A percentile compares a stretch with the other conserved stretches of the same genome.
Evolutionary conservation across 53 echinoderm and acorn worm genomes (phyloP).

Genomic region (Actinopyga echinites): DNA sequence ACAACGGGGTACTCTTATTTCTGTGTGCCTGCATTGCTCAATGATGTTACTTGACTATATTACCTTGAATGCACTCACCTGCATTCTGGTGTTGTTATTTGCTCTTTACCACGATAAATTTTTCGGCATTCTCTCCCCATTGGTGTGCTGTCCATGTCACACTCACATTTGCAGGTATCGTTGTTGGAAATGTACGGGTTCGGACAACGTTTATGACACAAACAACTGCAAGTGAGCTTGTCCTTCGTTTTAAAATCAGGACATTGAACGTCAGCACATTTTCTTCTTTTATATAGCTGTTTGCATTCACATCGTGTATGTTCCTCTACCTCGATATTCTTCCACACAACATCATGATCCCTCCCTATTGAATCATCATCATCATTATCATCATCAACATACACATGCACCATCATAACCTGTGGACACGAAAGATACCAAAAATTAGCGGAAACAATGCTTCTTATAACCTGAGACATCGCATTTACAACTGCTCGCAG

Average conservation of each 20-base stretch:
- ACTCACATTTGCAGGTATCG: conserved; percentile 70
- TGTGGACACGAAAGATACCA: no score
- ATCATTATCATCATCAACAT: no score
- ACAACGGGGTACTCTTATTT: no score
- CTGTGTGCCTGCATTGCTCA: no score
- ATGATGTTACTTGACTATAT: no score
- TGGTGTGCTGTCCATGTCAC: conserved; percentile 22
- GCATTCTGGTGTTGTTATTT: conserved; percentile 21
- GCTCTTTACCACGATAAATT: conserved; percentile 29
- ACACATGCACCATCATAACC: no score
- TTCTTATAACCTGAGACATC: no score
- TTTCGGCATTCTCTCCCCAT: conserved; percentile 46
- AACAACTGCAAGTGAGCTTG: conserved; percentile 51
- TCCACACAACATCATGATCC: no score
- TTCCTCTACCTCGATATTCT: neutral
- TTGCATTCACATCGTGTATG: conserved; percentile 21
- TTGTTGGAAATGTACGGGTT: conserved; percentile 56
- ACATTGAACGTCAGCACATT: neutral
- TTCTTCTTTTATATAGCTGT: neutral
- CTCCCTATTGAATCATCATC: no score
- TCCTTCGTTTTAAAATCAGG: neutral
- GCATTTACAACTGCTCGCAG: no score
- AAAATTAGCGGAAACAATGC: no score
- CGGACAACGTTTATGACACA: conserved; percentile 71
- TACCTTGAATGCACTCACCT: conserved; percentile 27